A percentile compares a stretch with the other conserved stretches of the same genome.
Conservation (phyloP, 1,140 invertebrate species). For the Drosophila ohnishii region DNA sequence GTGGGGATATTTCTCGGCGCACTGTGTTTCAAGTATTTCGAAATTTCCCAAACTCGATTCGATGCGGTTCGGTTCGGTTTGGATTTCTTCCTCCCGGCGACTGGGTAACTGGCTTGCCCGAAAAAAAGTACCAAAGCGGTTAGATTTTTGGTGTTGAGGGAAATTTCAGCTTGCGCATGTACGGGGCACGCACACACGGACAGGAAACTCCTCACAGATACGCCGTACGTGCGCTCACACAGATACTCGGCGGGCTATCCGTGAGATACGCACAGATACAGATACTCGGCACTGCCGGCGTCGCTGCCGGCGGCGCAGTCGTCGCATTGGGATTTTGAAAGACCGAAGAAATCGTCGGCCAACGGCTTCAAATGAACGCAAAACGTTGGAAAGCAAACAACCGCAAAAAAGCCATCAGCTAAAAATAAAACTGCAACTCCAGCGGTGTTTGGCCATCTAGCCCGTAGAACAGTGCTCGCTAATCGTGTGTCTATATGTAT, state of each 20-base stretch:
- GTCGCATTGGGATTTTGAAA: constrained; percentile 31
- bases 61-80: background rate
- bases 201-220: constrained; percentile 59
- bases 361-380: constrained; percentile 82
- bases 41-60: constrained; percentile 48
- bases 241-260: constrained; percentile 71
- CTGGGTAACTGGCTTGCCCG: constrained; percentile 34
- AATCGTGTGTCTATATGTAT: constrained; percentile 6
- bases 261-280: constrained; percentile 78
- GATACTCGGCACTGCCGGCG: constrained; percentile 41
- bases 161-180: constrained; percentile 53
- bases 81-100: background rate
- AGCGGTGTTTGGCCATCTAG: constrained; percentile 15
- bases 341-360: constrained; percentile 74
- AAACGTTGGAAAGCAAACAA: constrained; percentile 83
- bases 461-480: constrained; percentile 3
- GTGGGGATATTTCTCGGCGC: constrained; percentile 49
- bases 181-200: constrained; percentile 26
- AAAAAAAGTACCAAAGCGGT: constrained; percentile 43
- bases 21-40: constrained; percentile 30
- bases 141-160: constrained; percentile 21
- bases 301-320: constrained; percentile 50
- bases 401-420: constrained; percentile 74
- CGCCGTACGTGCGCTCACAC: constrained; percentile 49
- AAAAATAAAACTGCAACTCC: constrained; percentile 69